These are phyloP conservation scores for Oreochromis mossambicus DNA, from an alignment of 2,797 vertebrate species.

Conservation along the genomic window DNA sequence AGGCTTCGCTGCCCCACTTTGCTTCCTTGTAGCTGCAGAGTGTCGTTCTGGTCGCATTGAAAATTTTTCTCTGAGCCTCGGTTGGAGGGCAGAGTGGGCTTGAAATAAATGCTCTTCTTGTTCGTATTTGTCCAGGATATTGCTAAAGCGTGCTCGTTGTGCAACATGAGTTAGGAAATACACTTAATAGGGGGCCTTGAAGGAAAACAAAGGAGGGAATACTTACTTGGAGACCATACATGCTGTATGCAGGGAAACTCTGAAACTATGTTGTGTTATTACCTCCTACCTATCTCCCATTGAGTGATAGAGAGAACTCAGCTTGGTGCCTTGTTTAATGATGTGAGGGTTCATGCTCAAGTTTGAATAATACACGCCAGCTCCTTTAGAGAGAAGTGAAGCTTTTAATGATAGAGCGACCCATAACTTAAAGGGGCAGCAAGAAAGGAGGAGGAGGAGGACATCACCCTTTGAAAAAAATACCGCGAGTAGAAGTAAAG, in stretches of 20 bases:
- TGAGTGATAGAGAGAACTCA: slow-evolving; percentile 27
- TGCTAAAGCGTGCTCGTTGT: slow-evolving; percentile 39
- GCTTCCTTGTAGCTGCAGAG: background rate
- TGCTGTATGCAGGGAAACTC: slow-evolving; percentile 3
- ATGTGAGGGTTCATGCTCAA: slow-evolving; percentile 8
- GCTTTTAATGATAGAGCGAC: slow-evolving; percentile 59
- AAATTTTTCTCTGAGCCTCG: background rate
- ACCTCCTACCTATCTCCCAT: slow-evolving; percentile 4
- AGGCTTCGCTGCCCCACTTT: background rate
- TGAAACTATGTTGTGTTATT: slow-evolving; percentile 9
- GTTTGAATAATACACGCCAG: slow-evolving; percentile 36
- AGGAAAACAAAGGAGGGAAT: slow-evolving; percentile 6
- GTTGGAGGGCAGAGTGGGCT: background rate
- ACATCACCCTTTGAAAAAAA: slow-evolving; percentile 1
- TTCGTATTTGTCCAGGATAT: slow-evolving; percentile 34
- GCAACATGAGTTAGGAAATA: slow-evolving; percentile 40
- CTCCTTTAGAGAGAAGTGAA: slow-evolving; percentile 47
- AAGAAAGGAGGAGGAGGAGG: slow-evolving; percentile 43
- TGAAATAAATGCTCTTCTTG: slow-evolving; percentile 21
- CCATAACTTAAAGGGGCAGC: slow-evolving; percentile 58
- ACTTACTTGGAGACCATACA: background rate
- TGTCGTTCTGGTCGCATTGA: background rate
- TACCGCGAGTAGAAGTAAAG: slow-evolving; percentile 38
- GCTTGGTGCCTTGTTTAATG: slow-evolving; percentile 28
- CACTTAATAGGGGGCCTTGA: slow-evolving; percentile 19